These are phyloP conservation scores for Odontothrips loti DNA, from an alignment of 2,888 invertebrate species.

Conservation along the genomic window DNA sequence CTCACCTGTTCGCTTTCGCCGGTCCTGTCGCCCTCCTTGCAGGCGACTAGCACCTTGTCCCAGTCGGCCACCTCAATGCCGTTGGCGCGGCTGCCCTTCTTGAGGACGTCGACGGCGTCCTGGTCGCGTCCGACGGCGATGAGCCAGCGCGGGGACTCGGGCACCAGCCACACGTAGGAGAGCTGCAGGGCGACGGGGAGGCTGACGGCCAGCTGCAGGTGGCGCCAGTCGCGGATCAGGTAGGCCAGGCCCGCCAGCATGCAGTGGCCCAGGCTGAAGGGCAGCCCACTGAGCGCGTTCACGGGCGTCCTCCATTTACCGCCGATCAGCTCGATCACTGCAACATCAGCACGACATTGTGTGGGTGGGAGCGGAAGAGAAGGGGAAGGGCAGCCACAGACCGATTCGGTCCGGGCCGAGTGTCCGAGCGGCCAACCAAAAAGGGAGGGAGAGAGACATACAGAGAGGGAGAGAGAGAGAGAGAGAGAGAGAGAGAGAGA, in stretches of 20 bases:
- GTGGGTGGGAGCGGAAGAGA: neutral
- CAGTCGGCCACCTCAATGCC: constrained; percentile 37
- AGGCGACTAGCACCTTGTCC: constrained; percentile 17
- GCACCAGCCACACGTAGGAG: constrained; percentile 55
- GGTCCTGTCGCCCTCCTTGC: neutral
- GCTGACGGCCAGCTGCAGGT: constrained; percentile 63
- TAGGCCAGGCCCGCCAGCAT: constrained; percentile 61
- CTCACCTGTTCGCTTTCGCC: neutral
- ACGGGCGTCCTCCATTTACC: constrained; percentile 55
- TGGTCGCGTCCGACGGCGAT: constrained; percentile 61
- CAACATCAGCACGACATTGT: constrained; percentile 28
- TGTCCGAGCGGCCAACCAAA: too few relatives aligned
- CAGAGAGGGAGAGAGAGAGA: too few relatives aligned
- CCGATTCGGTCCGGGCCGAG: too few relatives aligned
- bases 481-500: too few relatives aligned
- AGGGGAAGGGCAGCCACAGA: neutral
- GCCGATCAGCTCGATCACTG: constrained; percentile 59
- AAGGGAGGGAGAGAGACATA: too few relatives aligned
- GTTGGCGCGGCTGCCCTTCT: constrained; percentile 57
- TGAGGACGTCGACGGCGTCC: constrained; percentile 58
- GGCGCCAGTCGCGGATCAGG: constrained; percentile 62
- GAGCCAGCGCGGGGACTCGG: constrained; percentile 77
- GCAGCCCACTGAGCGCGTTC: constrained; percentile 63
- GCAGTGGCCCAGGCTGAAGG: constrained; percentile 66
- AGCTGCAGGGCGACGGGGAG: constrained; percentile 57